These are phyloP conservation scores for Bombyx mori DNA, from an alignment of 1,140 invertebrate species.

Conservation along the genomic window ASM3026992v2 NC_085128.1:8621501-8622000, in stretches of 20 bases:
- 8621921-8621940: too few relatives aligned
- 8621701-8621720: conserved; percentile 69
- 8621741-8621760: conserved; percentile 52
- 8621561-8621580: conserved; percentile 58
- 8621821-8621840: conserved; percentile 27
- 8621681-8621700: conserved; percentile 64
- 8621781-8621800: conserved; percentile 58
- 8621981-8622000: too few relatives aligned
- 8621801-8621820: conserved; percentile 34
- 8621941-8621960: too few relatives aligned
- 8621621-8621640: conserved; percentile 58
- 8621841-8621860: too few relatives aligned
- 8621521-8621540: too few relatives aligned
- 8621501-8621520: too few relatives aligned
- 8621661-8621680: conserved; percentile 69
- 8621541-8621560: conserved; percentile 21
- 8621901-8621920: too few relatives aligned
- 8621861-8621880: too few relatives aligned
- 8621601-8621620: conserved; percentile 11
- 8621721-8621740: conserved; percentile 68
- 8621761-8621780: conserved; percentile 58
- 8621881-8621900: too few relatives aligned
- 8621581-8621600: conserved; percentile 41
- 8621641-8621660: conserved; percentile 68
- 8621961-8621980: too few relatives aligned